Conservation (phyloP, 2,888 invertebrate genomes). For the Ceratothoa steindachneri region DNA sequence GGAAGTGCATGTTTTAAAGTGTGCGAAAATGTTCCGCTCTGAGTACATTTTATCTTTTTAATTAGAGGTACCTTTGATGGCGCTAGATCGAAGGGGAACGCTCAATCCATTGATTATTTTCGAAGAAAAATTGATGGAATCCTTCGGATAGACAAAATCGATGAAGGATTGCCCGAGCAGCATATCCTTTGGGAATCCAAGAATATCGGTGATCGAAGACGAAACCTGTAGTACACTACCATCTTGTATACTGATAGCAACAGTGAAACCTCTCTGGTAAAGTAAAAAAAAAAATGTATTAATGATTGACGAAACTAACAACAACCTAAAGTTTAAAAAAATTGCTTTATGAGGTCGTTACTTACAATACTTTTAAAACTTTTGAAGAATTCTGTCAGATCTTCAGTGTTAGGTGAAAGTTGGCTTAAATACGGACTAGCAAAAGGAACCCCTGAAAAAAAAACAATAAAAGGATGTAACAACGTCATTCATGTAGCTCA, state of each 20-base stretch:
- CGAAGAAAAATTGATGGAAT: conserved; percentile 62
- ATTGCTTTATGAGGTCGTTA: background rate
- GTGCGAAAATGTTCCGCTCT: too few relatives aligned
- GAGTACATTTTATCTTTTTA: background rate
- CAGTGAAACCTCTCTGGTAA: conserved; percentile 36
- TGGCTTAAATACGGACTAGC: conserved; percentile 31
- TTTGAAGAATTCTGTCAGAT: conserved; percentile 32
- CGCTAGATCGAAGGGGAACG: conserved; percentile 21
- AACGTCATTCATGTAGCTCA: too few relatives aligned
- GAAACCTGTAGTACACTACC: conserved; percentile 75
- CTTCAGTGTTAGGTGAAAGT: conserved; percentile 26
- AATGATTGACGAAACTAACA: background rate
- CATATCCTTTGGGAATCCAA: conserved; percentile 77
- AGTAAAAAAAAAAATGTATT: too few relatives aligned
- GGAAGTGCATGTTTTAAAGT: too few relatives aligned
- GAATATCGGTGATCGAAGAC: conserved; percentile 62
- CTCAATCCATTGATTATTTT: conserved; percentile 40
- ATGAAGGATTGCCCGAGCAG: conserved; percentile 81
- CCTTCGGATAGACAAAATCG: conserved; percentile 78
- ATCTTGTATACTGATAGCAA: conserved; percentile 54
- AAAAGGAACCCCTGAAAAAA: conserved; percentile 26
- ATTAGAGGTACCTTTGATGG: conserved; percentile 27
- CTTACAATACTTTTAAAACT: conserved; percentile 38
- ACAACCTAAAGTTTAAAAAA: background rate
- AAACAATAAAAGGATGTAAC: background rate